phyloP scores from a whole-genome alignment of 2,888 invertebrate species.

The Gortyna flavago region DNA sequence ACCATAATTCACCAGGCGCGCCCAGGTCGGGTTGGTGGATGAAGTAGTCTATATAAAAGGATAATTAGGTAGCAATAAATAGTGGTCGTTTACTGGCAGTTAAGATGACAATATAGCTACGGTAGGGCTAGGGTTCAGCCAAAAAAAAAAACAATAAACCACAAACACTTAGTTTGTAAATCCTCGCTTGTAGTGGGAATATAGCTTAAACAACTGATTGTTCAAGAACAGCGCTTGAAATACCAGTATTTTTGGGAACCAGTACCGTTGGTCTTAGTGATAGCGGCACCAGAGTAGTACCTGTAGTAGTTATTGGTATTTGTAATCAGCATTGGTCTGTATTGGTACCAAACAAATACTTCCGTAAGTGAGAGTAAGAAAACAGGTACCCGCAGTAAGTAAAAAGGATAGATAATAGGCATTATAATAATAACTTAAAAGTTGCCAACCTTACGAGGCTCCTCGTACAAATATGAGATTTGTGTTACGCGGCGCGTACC shows the following conservation, averaged over 20 bases:
- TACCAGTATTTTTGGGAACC: not conserved
- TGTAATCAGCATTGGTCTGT: not conserved
- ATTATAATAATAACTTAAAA: no score
- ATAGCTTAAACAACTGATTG: not conserved
- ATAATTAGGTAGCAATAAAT: not conserved
- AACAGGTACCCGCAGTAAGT: no score
- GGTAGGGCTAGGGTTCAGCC: not conserved
- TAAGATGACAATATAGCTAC: not conserved
- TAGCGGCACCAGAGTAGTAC: not conserved
- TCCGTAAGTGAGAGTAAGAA: no score
- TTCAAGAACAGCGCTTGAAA: not conserved
- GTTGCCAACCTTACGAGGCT: no score
- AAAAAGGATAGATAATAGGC: no score
- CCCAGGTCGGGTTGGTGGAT: no score
- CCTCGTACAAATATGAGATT: no score
- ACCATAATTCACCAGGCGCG: no score
- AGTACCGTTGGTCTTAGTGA: no score
- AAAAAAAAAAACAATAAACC: not conserved
- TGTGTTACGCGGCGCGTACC: no score
- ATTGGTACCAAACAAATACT: not conserved
- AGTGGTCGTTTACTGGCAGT: not conserved
- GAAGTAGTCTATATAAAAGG: not conserved
- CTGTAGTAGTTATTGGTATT: not conserved
- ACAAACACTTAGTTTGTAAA: not conserved
- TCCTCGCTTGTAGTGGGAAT: not conserved